phyloP scores from a whole-genome alignment of 2,888 invertebrate genomes.

The Graphium colonna region DNA sequence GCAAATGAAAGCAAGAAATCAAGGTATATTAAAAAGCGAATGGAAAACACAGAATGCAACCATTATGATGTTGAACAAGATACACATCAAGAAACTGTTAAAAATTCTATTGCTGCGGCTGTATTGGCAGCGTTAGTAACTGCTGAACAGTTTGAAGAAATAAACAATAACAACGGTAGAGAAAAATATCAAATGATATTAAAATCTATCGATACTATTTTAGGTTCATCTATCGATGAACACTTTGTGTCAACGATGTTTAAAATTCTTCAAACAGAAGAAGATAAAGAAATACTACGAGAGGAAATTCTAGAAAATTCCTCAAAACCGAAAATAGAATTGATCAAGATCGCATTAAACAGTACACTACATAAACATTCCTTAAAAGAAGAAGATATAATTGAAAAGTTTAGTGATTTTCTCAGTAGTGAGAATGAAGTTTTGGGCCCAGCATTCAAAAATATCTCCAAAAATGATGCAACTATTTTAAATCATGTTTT shows the following conservation, averaged over 20 bases:
- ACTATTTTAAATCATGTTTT: slow-evolving; percentile 81
- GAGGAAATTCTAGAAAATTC: slow-evolving; percentile 74
- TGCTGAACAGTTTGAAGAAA: slow-evolving; percentile 72
- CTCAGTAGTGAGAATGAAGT: slow-evolving; percentile 82
- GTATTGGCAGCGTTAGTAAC: slow-evolving; percentile 74
- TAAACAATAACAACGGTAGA: slow-evolving; percentile 71
- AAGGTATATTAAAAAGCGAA: slow-evolving; percentile 51
- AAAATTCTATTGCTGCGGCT: slow-evolving; percentile 76
- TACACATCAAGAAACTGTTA: slow-evolving; percentile 71
- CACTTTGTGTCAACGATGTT: slow-evolving; percentile 72
- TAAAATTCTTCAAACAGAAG: slow-evolving; percentile 71
- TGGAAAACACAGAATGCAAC: slow-evolving; percentile 36
- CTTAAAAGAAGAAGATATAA: slow-evolving; percentile 77
- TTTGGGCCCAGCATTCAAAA: slow-evolving; percentile 82
- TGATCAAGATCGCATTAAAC: slow-evolving; percentile 79
- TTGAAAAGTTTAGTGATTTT: slow-evolving; percentile 82
- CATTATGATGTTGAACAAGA: slow-evolving; percentile 43
- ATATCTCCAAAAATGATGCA: slow-evolving; percentile 81
- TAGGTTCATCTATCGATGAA: slow-evolving; percentile 71
- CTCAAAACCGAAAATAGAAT: slow-evolving; percentile 81
- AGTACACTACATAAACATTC: slow-evolving; percentile 64
- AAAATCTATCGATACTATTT: slow-evolving; percentile 73
- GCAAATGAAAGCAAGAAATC: slow-evolving; percentile 49
- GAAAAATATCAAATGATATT: slow-evolving; percentile 73
- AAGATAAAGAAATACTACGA: slow-evolving; percentile 67